A percentile compares a stretch with the other conserved stretches of the same genome.
Evolutionary conservation across 2,113 vertebrate genomes (phyloP).

Genomic region (Phyllopteryx taeniolatus): DNA sequence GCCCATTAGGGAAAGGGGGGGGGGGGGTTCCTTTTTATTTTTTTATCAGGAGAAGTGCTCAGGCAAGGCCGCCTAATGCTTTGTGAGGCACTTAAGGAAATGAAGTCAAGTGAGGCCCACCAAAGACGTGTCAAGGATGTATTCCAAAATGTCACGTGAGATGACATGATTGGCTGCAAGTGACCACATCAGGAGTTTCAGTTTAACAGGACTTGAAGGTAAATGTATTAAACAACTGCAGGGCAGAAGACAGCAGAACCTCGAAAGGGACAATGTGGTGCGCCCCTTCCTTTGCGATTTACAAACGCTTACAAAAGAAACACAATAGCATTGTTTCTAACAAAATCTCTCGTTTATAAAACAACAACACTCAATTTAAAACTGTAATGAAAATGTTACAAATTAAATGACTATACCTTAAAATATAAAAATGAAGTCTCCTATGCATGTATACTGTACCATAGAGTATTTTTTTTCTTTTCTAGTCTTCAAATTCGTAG

Average conservation of each 20-base stretch:
- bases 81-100: conserved; percentile 23
- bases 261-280: background rate
- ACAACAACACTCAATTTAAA: too few relatives aligned
- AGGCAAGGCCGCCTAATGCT: conserved; percentile 19
- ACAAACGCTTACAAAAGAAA: too few relatives aligned
- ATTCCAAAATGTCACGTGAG: background rate
- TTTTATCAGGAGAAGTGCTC: conserved; percentile 28
- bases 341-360: too few relatives aligned
- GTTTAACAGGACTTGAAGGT: background rate
- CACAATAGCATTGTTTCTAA: too few relatives aligned
- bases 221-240: background rate
- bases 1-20: conserved; percentile 27
- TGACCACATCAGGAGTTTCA: background rate
- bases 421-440: too few relatives aligned
- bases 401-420: too few relatives aligned
- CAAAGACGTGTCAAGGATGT: conserved; percentile 1
- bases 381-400: too few relatives aligned
- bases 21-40: background rate
- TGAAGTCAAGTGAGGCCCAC: conserved; percentile 12
- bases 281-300: too few relatives aligned
- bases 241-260: too few relatives aligned
- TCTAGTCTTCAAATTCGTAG: too few relatives aligned
- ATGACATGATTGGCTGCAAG: background rate
- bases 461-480: too few relatives aligned
- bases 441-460: too few relatives aligned